These are phyloP conservation scores for Mimachlamys varia DNA, from an alignment of 2,888 invertebrate species.

Conservation along the genomic window DNA sequence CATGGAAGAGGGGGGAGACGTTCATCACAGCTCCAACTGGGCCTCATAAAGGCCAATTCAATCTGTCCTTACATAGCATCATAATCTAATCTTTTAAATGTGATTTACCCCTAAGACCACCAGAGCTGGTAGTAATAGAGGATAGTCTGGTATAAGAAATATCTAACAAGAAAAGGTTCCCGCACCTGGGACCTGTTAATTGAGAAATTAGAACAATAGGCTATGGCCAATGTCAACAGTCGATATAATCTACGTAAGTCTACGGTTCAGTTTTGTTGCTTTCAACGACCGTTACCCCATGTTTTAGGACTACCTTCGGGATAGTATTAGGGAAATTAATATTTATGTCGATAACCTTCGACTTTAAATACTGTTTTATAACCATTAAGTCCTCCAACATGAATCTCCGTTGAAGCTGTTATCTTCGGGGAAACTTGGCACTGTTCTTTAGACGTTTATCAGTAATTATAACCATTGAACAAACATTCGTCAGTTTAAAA, in stretches of 20 bases:
- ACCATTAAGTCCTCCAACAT: too few species aligned
- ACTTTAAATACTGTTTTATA: too few species aligned
- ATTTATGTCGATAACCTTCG: too few species aligned
- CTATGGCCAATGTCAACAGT: background rate
- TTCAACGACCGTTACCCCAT: background rate
- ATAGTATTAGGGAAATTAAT: background rate
- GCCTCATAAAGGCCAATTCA: background rate
- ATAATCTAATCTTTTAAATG: conserved; percentile 28
- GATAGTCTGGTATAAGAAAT: background rate
- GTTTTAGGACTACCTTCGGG: background rate
- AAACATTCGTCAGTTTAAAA: too few species aligned
- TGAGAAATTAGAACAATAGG: conserved; percentile 1
- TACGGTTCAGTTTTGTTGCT: background rate
- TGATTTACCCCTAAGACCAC: background rate
- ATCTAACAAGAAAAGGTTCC: background rate
- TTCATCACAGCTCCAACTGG: background rate
- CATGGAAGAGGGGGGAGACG: background rate
- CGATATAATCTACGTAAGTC: background rate
- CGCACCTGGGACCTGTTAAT: conserved; percentile 20
- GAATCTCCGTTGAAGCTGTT: too few species aligned
- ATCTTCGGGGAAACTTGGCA: too few species aligned
- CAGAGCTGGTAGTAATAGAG: background rate
- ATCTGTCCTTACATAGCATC: background rate
- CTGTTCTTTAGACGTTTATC: too few species aligned
- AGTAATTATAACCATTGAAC: too few species aligned